phyloP scores from a whole-genome alignment of 2,797 vertebrate species.

The Acestrorhynchus altus region DNA sequence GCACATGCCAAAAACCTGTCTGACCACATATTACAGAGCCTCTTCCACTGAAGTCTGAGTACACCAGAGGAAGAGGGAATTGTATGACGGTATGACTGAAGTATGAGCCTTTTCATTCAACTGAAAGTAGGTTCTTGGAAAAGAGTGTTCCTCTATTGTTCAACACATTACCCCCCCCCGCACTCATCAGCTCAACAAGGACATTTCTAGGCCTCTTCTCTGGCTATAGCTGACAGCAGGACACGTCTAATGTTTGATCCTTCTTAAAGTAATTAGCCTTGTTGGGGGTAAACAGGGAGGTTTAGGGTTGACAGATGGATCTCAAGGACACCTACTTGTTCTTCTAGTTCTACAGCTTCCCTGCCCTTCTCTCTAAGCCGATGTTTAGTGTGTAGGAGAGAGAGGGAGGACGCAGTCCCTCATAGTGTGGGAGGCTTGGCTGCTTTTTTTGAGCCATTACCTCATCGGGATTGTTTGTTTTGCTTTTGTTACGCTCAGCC shows the following conservation, averaged over 20 bases:
- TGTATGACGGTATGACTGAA: slow-evolving; percentile 15
- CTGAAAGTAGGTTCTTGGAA: background rate
- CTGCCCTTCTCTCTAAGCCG: background rate
- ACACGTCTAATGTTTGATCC: background rate
- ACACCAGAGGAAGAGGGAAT: background rate
- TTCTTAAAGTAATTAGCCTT: slow-evolving; percentile 16
- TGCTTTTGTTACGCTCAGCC: slow-evolving; percentile 61
- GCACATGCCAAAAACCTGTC: slow-evolving; percentile 46
- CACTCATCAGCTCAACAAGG: slow-evolving; percentile 23
- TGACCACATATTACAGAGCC: slow-evolving; percentile 1
- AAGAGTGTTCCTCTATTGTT: background rate
- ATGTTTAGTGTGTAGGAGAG: slow-evolving; percentile 15
- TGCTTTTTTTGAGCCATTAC: slow-evolving; percentile 66
- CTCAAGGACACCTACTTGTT: slow-evolving; percentile 9
- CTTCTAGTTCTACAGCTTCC: slow-evolving; percentile 3
- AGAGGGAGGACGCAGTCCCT: slow-evolving; percentile 46
- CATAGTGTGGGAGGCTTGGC: slow-evolving; percentile 54
- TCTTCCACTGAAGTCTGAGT: slow-evolving; percentile 2
- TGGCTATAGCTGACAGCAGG: slow-evolving; percentile 2
- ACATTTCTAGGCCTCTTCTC: background rate
- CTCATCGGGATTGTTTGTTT: slow-evolving; percentile 73
- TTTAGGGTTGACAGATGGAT: slow-evolving; percentile 15
- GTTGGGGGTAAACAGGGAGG: slow-evolving; percentile 1
- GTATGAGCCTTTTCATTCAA: background rate
- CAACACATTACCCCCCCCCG: background rate